These are phyloP conservation scores for Siphonodentalium dalli DNA, from an alignment of 2,888 invertebrate genomes.

Conservation along the genomic window DNA sequence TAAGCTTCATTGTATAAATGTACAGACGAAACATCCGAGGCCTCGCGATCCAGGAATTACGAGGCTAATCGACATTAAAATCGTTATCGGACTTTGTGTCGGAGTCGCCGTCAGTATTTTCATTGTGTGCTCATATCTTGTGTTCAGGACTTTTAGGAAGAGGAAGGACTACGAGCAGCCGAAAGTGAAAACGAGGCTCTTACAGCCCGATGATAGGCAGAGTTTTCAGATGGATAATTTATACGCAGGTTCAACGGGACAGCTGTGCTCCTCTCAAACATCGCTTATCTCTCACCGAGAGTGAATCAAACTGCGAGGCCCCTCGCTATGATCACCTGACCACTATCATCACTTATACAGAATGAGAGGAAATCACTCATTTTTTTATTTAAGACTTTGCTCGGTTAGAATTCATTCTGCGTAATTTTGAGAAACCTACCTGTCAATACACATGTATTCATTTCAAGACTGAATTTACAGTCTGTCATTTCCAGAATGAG, in stretches of 20 bases:
- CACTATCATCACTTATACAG: too few species aligned
- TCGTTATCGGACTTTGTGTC: slow-evolving; percentile 45
- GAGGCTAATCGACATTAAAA: slow-evolving; percentile 40
- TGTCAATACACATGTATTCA: too few species aligned
- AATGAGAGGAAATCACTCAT: too few species aligned
- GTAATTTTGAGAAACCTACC: too few species aligned
- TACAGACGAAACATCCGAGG: slow-evolving; percentile 36
- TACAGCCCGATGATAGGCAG: slow-evolving; percentile 55
- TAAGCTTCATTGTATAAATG: slow-evolving; percentile 45
- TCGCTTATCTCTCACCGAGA: slow-evolving; percentile 41
- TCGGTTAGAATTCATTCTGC: too few species aligned
- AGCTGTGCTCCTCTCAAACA: slow-evolving; percentile 57
- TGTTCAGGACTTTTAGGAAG: slow-evolving; percentile 55
- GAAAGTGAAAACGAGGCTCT: slow-evolving; percentile 31
- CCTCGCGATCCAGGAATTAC: slow-evolving; percentile 35
- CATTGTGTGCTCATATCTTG: slow-evolving; percentile 60
- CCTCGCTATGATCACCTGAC: too few species aligned
- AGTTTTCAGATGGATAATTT: slow-evolving; percentile 65
- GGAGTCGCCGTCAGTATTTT: slow-evolving; percentile 49
- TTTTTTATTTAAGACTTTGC: too few species aligned
- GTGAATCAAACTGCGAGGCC: too few species aligned
- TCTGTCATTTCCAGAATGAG: too few species aligned
- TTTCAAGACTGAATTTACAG: too few species aligned
- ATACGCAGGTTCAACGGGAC: slow-evolving; percentile 60
- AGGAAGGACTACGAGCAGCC: slow-evolving; percentile 62